These are phyloP conservation scores for Rhinopomastus cyanomelas DNA, from an alignment of 2,113 vertebrate genomes.

Conservation along the genomic window DNA sequence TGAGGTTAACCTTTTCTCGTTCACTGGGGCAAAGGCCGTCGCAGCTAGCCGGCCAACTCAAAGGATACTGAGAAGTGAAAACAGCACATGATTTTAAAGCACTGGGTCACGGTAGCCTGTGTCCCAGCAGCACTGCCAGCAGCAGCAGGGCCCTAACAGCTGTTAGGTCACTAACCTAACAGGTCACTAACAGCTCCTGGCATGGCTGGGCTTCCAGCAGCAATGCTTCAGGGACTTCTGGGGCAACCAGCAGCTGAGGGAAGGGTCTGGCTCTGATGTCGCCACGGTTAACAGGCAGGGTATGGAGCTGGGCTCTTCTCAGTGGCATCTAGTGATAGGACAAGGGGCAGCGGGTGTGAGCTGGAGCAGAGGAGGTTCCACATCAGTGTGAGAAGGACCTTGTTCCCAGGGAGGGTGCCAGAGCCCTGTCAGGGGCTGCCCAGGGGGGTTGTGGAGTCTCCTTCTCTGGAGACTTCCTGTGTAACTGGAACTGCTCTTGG, in stretches of 20 bases:
- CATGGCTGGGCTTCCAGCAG: not conserved
- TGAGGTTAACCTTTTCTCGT: not conserved
- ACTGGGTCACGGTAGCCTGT: not conserved
- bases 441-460: too few relatives aligned
- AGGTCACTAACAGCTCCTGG: not conserved
- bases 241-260: not conserved
- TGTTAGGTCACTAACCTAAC: too few relatives aligned
- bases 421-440: too few relatives aligned
- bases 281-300: not conserved
- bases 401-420: too few relatives aligned
- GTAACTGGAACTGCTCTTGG: too few relatives aligned
- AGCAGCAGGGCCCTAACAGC: not conserved
- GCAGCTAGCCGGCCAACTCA: not conserved
- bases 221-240: not conserved
- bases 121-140: not conserved
- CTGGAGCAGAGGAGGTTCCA: too few relatives aligned
- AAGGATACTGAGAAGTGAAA: not conserved
- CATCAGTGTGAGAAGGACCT: too few relatives aligned
- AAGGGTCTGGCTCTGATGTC: not conserved
- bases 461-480: too few relatives aligned
- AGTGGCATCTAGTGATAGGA: too few relatives aligned
- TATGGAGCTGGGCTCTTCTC: too few relatives aligned
- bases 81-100: conserved; percentile 7
- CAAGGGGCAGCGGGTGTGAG: too few relatives aligned
- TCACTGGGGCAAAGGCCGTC: not conserved